Evolutionary conservation across 2,113 vertebrate species (phyloP).

Genomic region (Tenrec ecaudatus): DNA sequence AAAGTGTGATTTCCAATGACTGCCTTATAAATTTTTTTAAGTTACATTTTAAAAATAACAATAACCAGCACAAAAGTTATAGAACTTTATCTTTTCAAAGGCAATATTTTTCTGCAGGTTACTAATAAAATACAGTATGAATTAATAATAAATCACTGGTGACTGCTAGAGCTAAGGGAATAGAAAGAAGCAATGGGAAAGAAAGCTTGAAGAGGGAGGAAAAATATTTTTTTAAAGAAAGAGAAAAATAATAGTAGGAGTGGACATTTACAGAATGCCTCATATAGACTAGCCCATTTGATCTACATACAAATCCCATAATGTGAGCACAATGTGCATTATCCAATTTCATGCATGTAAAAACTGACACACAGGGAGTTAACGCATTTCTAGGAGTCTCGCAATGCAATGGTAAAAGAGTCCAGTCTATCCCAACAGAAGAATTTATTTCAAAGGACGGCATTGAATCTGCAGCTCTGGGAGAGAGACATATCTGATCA

Average conservation of each 20-base stretch:
- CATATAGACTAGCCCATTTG: background rate
- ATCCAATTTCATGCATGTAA: background rate
- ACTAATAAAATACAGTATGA: background rate
- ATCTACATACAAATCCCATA: background rate
- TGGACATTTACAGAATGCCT: background rate
- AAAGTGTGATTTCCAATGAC: conserved; percentile 21
- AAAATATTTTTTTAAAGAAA: background rate
- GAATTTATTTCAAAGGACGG: too few species aligned
- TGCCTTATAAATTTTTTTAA: background rate
- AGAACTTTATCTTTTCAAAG: background rate
- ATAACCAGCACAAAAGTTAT: background rate
- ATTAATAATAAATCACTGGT: background rate
- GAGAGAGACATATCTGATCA: too few species aligned
- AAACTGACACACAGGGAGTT: background rate
- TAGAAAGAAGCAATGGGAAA: background rate
- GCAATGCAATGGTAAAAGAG: background rate
- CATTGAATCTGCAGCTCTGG: too few species aligned
- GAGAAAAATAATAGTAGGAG: background rate
- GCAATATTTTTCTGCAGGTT: conserved; percentile 11
- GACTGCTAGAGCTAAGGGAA: background rate
- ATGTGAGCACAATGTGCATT: background rate
- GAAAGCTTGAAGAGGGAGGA: background rate
- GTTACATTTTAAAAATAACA: too few species aligned
- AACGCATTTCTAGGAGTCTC: background rate
- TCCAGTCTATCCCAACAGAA: too few species aligned